A percentile compares a stretch with the other conserved stretches of the same genome.
phyloP scores from a whole-genome alignment of 2,113 vertebrate species.

The Dolichallabes microphthalmus region DNA sequence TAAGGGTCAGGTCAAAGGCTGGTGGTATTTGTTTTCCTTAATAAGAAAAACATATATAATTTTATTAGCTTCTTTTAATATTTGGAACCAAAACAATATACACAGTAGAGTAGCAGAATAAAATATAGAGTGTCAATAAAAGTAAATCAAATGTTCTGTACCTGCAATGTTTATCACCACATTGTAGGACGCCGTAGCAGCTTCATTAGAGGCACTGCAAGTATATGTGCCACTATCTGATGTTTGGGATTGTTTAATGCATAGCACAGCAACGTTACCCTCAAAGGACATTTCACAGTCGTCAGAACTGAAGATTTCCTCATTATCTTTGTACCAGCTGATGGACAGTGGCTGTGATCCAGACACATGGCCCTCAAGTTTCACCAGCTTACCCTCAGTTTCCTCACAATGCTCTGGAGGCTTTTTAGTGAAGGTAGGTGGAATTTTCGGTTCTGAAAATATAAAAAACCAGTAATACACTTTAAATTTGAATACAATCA shows the following conservation, averaged over 20 bases:
- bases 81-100: background rate
- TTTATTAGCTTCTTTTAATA: background rate
- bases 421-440: conserved; percentile 90
- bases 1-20: conserved; percentile 81
- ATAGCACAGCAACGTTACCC: conserved; percentile 78
- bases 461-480: conserved; percentile 9
- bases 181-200: conserved; percentile 79
- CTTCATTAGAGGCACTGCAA: conserved; percentile 86
- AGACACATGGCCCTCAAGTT: conserved; percentile 83
- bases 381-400: conserved; percentile 80
- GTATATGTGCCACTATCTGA: conserved; percentile 82
- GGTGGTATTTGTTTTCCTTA: conserved; percentile 82
- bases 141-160: conserved; percentile 53
- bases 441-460: conserved; percentile 81
- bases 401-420: conserved; percentile 84
- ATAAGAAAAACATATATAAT: conserved; percentile 33
- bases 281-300: conserved; percentile 82
- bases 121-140: background rate
- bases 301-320: conserved; percentile 74
- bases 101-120: background rate
- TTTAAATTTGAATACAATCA: background rate
- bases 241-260: conserved; percentile 68
- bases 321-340: conserved; percentile 86
- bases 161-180: conserved; percentile 86
- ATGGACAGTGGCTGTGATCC: conserved; percentile 88